Percentiles rank a stretch among this genome's conserved stretches.
These are phyloP conservation scores for Drosophila conformis DNA, from an alignment of 2,888 invertebrate genomes.

Conservation along the genomic window DNA sequence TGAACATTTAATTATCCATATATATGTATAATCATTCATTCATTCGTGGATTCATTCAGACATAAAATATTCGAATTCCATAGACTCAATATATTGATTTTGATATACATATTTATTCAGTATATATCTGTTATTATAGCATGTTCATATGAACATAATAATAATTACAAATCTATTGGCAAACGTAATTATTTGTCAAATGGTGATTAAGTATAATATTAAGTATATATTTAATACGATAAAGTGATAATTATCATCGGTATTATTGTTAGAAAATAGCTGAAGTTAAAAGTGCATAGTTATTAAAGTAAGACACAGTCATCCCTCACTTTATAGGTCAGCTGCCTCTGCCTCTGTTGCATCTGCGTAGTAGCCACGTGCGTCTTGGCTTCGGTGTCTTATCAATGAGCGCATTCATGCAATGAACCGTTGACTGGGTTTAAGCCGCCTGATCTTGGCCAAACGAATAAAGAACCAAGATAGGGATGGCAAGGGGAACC, in stretches of 20 bases:
- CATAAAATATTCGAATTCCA: not conserved
- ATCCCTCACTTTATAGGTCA: not conserved
- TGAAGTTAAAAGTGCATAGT: not conserved
- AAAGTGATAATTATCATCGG: not conserved
- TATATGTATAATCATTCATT: too few relatives aligned
- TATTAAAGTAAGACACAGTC: not conserved
- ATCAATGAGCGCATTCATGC: conserved; percentile 31
- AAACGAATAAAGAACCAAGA: conserved; percentile 18
- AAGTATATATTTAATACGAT: not conserved
- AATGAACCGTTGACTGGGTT: conserved; percentile 14
- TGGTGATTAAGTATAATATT: not conserved
- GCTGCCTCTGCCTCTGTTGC: conserved; percentile 5
- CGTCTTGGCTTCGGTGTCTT: conserved; percentile 17
- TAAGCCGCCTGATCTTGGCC: conserved; percentile 6
- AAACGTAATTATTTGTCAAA: not conserved
- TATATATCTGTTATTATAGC: not conserved
- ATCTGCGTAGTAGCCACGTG: conserved; percentile 49
- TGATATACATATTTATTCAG: not conserved
- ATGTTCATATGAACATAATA: not conserved
- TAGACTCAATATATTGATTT: not conserved
- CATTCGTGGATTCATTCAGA: not conserved
- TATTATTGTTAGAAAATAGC: not conserved
- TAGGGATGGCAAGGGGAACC: conserved; percentile 17
- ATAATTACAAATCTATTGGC: not conserved
- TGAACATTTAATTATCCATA: not conserved